Percentiles rank a stretch among this genome's conserved stretches.
Conservation (phyloP, 2,888 invertebrate species). For the Choristoneura rosaceana region DNA sequence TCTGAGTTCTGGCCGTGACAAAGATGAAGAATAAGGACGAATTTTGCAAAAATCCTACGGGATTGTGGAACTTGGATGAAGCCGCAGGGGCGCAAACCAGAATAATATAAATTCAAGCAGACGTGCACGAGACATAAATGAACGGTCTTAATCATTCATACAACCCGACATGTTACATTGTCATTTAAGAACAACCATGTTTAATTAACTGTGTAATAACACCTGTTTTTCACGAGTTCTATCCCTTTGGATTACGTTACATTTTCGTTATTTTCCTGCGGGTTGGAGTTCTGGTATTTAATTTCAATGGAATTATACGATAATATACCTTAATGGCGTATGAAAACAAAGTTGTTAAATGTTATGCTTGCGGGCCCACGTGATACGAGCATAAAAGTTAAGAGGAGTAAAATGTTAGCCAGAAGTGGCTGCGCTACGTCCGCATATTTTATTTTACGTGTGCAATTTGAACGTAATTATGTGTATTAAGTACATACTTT, state of each 20-base stretch:
- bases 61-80: too few relatives aligned
- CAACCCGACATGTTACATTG: conserved; percentile 9
- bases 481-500: neutral
- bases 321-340: conserved; percentile 35
- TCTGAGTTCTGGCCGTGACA: too few relatives aligned
- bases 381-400: conserved; percentile 37
- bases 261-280: conserved; percentile 14
- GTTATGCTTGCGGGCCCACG: conserved; percentile 28
- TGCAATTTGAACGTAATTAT: conserved; percentile 13
- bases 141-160: conserved; percentile 15
- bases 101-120: neutral
- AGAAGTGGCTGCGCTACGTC: conserved; percentile 27
- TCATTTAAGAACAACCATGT: conserved; percentile 2
- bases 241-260: conserved; percentile 6
- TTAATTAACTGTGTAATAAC: neutral
- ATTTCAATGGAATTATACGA: conserved; percentile 30
- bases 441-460: conserved; percentile 29
- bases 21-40: too few relatives aligned
- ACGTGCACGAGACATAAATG: neutral
- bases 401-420: conserved; percentile 27
- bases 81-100: too few relatives aligned
- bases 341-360: conserved; percentile 28
- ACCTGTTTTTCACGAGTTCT: neutral
- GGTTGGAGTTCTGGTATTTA: conserved; percentile 16
- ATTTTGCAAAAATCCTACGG: too few relatives aligned